These are phyloP conservation scores for Umimayanthus chanpuru DNA, from an alignment of 92 coral and sea anemone genomes.

Conservation along the genomic window DNA sequence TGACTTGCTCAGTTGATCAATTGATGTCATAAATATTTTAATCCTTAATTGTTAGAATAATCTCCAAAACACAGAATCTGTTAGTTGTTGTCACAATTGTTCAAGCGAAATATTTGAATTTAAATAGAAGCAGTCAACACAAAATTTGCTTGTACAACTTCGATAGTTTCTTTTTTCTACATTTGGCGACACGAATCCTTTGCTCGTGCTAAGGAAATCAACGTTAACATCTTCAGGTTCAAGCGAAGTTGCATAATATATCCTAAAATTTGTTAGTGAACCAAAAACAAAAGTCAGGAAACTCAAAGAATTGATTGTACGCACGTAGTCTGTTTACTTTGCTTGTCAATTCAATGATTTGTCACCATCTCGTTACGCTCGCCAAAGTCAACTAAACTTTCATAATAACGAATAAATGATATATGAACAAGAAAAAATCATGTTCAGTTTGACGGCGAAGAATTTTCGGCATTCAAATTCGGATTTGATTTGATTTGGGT, in stretches of 20 bases:
- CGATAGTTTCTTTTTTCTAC: background rate
- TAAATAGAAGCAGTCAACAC: background rate
- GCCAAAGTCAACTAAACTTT: background rate
- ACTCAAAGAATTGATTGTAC: background rate
- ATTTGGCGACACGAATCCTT: no score
- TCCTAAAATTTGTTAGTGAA: conserved; percentile 1
- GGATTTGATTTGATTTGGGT: conserved; percentile 37
- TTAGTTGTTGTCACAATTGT: background rate
- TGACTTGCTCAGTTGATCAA: conserved; percentile 2
- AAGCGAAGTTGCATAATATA: background rate
- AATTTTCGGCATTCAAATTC: conserved; percentile 5
- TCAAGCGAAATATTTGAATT: background rate
- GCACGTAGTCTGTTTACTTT: background rate
- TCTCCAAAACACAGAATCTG: conserved; percentile 10
- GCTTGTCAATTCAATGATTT: background rate
- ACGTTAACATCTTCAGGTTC: background rate
- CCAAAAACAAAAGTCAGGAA: background rate
- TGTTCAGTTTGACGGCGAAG: background rate
- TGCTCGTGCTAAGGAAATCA: background rate
- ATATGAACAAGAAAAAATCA: background rate
- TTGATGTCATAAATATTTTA: conserved; percentile 16
- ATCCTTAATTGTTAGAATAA: conserved; percentile 17
- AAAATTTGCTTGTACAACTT: background rate
- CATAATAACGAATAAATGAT: background rate
- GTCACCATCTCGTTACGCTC: conserved; percentile 2